Base-by-base conservation (phyloP, 2,888 invertebrate genomes). In the Elegia similella region DNA sequence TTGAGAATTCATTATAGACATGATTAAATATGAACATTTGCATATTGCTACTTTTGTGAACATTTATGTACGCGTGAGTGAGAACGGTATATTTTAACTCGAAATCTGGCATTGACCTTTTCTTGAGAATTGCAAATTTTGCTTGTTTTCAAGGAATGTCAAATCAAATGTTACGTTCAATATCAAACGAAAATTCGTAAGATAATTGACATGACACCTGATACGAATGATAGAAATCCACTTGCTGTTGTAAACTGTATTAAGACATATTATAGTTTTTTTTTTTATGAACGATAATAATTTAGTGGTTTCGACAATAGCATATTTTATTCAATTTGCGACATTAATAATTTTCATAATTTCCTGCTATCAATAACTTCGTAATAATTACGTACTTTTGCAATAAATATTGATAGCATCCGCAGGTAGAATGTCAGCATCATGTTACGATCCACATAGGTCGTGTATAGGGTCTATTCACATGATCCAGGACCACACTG, bases 361-460 rank as follows among this genome's bases (percentile, higher is more conserved):
- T 38, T 38, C 12, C 8, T 16, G 16, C 16, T 16, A 13, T 43
- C 8, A n/a, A n/a, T 43, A 8, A 13, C 3, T 13, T 43, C 1
- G 43, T 6, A 2, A 3, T 16, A 13, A 43, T 16, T 6, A 43
- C n/a, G n/a, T n/a, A n/a, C 16, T 43, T 43, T 43, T 16, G 15
- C 15, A 8, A 46, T 16, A 17, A 46, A 46, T 46, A n/a, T 46
- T 46, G 8, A 46, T 23, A 16, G 17, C 46, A 17, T 23, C 17
- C 17, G 17, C 17, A 17, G 16, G 17, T 6, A 17, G 46, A 46
- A 46, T 38, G 38, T 38, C 38, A 38, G 23, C 23, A 23, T 12
- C 10, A 2, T 38, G 38, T 38, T 38, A 3, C 73, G 69, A 74
- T 80, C 74, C 73, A 64, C 67, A 75, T 72, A 72, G 38, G 38